These are phyloP conservation scores for Enteromius trimaculatus DNA, from an alignment of 2,797 vertebrate species.

Conservation along the genomic window DNA sequence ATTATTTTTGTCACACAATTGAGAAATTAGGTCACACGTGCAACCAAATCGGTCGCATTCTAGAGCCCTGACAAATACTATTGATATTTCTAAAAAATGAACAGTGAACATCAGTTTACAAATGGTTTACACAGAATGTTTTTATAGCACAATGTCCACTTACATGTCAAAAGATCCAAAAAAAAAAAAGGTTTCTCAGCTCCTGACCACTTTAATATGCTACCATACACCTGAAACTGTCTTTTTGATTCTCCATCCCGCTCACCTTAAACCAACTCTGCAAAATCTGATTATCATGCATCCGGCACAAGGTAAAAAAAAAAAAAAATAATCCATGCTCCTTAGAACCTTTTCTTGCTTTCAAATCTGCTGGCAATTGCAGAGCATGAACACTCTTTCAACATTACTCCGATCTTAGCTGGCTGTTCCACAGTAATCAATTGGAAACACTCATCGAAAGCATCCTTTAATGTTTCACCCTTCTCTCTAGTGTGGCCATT, in stretches of 20 bases:
- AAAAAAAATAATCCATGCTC: constrained; percentile 39
- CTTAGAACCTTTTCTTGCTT: constrained; percentile 40
- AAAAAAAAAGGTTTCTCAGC: no score
- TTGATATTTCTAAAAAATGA: no score
- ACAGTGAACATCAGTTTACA: no score
- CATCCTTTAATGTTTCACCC: constrained; percentile 72
- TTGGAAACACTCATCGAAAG: constrained; percentile 72
- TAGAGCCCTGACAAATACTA: no score
- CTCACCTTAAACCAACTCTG: constrained; percentile 16
- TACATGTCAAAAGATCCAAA: background rate
- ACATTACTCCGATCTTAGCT: constrained; percentile 46
- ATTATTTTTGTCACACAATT: no score
- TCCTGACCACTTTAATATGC: background rate
- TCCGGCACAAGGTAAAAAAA: constrained; percentile 35
- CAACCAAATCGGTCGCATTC: no score
- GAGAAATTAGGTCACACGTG: no score
- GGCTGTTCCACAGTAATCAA: constrained; percentile 70
- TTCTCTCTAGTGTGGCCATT: constrained; percentile 61
- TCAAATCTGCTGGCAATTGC: constrained; percentile 34
- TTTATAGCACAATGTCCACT: no score
- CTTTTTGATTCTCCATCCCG: background rate
- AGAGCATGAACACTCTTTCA: constrained; percentile 65
- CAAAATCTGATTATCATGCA: constrained; percentile 28
- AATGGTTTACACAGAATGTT: no score
- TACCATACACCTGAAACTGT: background rate